Conservation (phyloP, 2,888 invertebrate genomes). For the Drosophila lacicola region DNA sequence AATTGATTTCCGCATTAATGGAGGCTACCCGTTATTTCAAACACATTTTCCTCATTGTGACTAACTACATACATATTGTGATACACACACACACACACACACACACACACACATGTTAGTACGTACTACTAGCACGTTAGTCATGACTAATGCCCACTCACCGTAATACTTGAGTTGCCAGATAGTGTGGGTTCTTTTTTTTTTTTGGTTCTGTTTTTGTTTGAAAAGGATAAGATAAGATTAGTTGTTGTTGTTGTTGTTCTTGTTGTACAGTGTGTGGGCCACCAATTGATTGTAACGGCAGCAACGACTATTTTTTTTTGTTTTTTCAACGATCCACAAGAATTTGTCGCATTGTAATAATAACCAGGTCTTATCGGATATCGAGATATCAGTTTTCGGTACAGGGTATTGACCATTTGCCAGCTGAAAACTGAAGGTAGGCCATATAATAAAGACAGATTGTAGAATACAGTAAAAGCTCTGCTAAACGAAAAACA, state of each 20-base stretch:
- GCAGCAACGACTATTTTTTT: conserved; percentile 1
- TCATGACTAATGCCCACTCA: conserved; percentile 45
- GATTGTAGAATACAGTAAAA: too few species aligned
- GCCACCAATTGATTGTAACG: conserved; percentile 23
- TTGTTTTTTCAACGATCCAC: conserved; percentile 2
- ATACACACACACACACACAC: neutral
- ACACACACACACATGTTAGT: neutral
- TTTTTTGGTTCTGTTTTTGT: conserved; percentile 21
- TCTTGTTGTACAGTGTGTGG: conserved; percentile 5
- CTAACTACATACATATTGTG: conserved; percentile 18
- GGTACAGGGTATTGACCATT: neutral
- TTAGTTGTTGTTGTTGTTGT: conserved; percentile 24
- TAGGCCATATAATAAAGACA: too few species aligned
- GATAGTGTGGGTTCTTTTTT: conserved; percentile 58
- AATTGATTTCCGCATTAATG: too few species aligned
- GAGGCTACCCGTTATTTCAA: neutral
- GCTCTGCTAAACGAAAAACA: too few species aligned
- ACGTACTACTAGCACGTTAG: conserved; percentile 10
- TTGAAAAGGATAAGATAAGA: conserved; percentile 71
- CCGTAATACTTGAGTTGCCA: conserved; percentile 34
- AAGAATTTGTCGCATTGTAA: conserved; percentile 33
- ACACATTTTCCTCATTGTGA: conserved; percentile 12
- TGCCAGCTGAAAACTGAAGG: neutral
- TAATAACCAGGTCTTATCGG: conserved; percentile 21
- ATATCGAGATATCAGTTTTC: conserved; percentile 19